These are phyloP conservation scores for Antheraea assamensis DNA, from an alignment of 2,888 invertebrate species.

Conservation along the genomic window DNA sequence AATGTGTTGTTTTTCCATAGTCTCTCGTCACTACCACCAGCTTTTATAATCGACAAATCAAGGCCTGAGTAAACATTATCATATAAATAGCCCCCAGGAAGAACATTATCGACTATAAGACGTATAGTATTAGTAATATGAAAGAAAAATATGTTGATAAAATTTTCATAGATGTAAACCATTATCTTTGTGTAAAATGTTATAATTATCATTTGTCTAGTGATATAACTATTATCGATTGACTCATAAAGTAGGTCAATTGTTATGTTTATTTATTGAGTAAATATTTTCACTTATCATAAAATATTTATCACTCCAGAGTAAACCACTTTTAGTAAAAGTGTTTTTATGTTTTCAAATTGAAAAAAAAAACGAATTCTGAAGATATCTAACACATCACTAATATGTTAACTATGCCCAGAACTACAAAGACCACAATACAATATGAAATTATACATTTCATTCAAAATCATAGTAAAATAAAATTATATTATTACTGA, in stretches of 20 bases:
- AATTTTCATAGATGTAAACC: not conserved
- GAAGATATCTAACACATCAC: not conserved
- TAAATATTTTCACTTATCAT: not conserved
- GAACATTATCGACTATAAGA: slow-evolving; percentile 15
- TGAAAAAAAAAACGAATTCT: not conserved
- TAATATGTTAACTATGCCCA: not conserved
- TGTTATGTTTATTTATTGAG: slow-evolving; percentile 1
- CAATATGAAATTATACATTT: not conserved
- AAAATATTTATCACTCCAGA: not conserved
- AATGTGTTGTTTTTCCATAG: slow-evolving; percentile 33
- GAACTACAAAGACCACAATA: not conserved
- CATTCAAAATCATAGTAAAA: no score
- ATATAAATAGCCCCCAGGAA: slow-evolving; percentile 19
- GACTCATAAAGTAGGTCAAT: slow-evolving; percentile 4
- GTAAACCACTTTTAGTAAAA: not conserved
- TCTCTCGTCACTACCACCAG: slow-evolving; percentile 46
- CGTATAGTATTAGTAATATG: not conserved
- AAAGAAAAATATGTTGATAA: slow-evolving; percentile 8
- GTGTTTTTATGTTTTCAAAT: not conserved
- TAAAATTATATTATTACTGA: no score
- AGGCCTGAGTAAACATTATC: slow-evolving; percentile 15
- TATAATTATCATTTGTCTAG: slow-evolving; percentile 1
- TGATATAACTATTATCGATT: slow-evolving; percentile 7
- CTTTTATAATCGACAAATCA: slow-evolving; percentile 7
- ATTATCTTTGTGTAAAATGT: not conserved